Base-by-base conservation (phyloP, 23 tunicate species). In the Corella eumyota region DNA sequence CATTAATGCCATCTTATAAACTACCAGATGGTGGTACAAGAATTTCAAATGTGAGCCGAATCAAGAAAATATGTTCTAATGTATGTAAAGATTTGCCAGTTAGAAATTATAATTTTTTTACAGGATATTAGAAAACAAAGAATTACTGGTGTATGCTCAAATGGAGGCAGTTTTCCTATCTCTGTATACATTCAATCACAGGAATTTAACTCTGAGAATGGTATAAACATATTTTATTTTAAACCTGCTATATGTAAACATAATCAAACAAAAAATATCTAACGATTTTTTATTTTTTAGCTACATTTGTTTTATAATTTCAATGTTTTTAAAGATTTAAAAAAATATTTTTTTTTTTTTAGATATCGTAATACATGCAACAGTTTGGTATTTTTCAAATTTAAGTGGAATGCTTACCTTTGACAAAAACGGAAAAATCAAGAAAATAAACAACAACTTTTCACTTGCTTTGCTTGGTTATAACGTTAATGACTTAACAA, bases 391-490 rank as follows among this genome's bases (percentile, higher is more conserved):
- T 22, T 79, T 69, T 61, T 55, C 77, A 36, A 65, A 70, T 32
- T 32, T 79, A 4, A 70, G 76, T 45, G 87, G 87, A 4, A 58
- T 74, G n/a, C 34, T 79, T 3, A 69, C 87, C 0, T 25, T 65
- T 5, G 44, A 46, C 49, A 15, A 55, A 15, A 30, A 32, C 26
- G 87, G 87, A 30, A 23, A 62, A 17, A 79, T 79, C 25, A 71
- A 29, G 25, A 62, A 50, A 31, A 45, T 79, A 1, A 70, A 79
- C 51, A 60, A 55, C 54, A 79, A 79, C 44, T 70, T 79, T 34
- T 79, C 87, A 2, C 69, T 60, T 21, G 64, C 74, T 38, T 20
- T 79, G 45, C 74, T 79, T 19, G 87, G 87, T 49, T 79, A 79
- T 45, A 56, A 45, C 2, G n/a, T 71, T 21, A 25, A 50, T 17